phyloP scores from a whole-genome alignment of 2,113 vertebrate species.

The Herpetotheres cachinnans region DNA sequence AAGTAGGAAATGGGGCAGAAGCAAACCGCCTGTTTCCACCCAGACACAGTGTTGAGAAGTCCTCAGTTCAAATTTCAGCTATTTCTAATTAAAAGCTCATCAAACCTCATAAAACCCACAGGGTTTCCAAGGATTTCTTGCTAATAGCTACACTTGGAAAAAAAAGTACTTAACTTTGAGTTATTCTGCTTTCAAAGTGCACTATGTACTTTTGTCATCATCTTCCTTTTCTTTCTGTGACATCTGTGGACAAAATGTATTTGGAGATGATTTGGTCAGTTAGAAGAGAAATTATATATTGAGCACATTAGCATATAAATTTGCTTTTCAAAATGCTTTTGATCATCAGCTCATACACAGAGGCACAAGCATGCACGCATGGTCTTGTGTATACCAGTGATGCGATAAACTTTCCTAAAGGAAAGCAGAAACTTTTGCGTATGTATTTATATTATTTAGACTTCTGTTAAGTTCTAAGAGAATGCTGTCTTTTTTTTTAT shows the following conservation, averaged over 20 bases:
- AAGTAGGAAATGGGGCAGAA: slow-evolving; percentile 22
- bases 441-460: slow-evolving; percentile 6
- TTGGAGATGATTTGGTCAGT: background rate
- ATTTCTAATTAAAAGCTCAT: slow-evolving; percentile 57
- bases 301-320: background rate
- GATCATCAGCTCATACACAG: background rate
- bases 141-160: slow-evolving; percentile 3
- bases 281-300: slow-evolving; percentile 6
- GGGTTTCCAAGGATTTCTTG: slow-evolving; percentile 22
- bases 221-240: background rate
- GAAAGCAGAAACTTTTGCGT: background rate
- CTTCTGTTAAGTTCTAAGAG: slow-evolving; percentile 1
- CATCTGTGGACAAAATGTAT: slow-evolving; percentile 14
- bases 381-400: background rate
- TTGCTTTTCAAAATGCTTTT: slow-evolving; percentile 1
- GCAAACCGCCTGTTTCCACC: background rate
- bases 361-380: background rate
- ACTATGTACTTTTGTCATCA: slow-evolving; percentile 16
- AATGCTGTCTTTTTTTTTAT: background rate
- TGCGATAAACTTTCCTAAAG: background rate
- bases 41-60: background rate
- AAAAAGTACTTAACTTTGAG: background rate
- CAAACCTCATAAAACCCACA: slow-evolving; percentile 1
- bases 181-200: slow-evolving; percentile 34
- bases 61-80: slow-evolving; percentile 31